Evolutionary conservation across 2,888 invertebrate species (phyloP).

Genomic region (Amphiduros pacificus): DNA sequence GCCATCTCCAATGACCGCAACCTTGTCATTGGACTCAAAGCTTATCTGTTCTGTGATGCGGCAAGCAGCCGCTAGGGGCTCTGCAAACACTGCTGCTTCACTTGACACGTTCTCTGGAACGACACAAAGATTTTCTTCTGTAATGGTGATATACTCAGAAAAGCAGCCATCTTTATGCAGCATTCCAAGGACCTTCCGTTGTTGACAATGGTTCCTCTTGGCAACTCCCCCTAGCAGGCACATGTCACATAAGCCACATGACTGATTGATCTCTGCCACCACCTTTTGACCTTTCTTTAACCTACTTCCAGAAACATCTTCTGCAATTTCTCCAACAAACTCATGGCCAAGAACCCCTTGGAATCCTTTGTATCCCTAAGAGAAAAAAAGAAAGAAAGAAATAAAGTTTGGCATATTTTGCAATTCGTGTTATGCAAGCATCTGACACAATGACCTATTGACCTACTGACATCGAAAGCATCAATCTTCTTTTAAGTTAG

Average conservation of each 20-base stretch:
- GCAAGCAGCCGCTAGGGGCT: conserved; percentile 32
- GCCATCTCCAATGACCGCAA: conserved; percentile 30
- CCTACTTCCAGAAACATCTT: no score
- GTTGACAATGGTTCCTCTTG: conserved; percentile 28
- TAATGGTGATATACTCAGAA: conserved; percentile 25
- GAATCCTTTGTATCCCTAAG: background rate
- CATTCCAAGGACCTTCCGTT: conserved; percentile 28
- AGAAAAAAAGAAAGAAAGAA: background rate
- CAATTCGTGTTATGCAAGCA: no score
- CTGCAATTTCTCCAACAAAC: conserved; percentile 25
- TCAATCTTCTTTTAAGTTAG: no score
- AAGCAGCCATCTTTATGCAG: conserved; percentile 25
- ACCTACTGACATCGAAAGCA: no score
- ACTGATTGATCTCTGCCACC: conserved; percentile 29
- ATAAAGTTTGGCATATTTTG: no score
- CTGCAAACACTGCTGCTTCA: conserved; percentile 23
- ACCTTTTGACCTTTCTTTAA: conserved; percentile 20
- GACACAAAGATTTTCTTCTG: conserved; percentile 20
- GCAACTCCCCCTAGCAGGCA: conserved; percentile 8
- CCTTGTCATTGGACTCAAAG: conserved; percentile 1
- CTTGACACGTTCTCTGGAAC: conserved; percentile 16
- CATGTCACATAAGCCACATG: conserved; percentile 16
- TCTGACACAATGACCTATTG: no score
- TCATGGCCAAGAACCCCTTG: conserved; percentile 26
- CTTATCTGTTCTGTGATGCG: conserved; percentile 26